Conservation (phyloP, 2,113 vertebrate genomes). For the Accipiter cooperii region DNA sequence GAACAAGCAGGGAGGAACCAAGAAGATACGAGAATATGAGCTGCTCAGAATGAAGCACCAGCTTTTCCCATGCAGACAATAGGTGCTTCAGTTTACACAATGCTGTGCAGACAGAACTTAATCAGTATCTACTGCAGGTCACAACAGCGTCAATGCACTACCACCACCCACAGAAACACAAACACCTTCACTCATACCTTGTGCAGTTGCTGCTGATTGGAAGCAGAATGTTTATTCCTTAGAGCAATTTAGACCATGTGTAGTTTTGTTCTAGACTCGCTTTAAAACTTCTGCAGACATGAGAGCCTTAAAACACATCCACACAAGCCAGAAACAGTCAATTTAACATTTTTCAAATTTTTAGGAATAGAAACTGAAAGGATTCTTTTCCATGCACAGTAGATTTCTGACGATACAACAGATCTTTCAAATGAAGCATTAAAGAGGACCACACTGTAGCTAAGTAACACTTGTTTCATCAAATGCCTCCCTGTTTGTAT, state of each 20-base stretch:
- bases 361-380: background rate
- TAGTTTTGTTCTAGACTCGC: background rate
- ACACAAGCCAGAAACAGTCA: background rate
- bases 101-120: background rate
- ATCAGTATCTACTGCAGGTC: background rate
- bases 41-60: background rate
- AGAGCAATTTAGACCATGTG: background rate
- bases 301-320: background rate
- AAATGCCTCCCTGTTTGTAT: background rate
- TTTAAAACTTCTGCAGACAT: background rate
- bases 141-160: background rate
- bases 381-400: background rate
- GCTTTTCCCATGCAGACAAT: background rate
- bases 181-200: background rate
- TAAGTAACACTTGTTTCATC: background rate
- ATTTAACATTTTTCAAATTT: background rate
- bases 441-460: background rate
- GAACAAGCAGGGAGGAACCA: background rate
- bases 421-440: background rate
- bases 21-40: background rate
- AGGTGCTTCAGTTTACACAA: background rate
- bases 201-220: background rate
- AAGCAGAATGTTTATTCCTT: background rate
- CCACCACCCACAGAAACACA: background rate
- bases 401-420: background rate